A percentile compares a stretch with the other conserved stretches of the same genome.
These are phyloP conservation scores for Euura lappo DNA, from an alignment of 1,140 invertebrate genomes.

Conservation along the genomic window DNA sequence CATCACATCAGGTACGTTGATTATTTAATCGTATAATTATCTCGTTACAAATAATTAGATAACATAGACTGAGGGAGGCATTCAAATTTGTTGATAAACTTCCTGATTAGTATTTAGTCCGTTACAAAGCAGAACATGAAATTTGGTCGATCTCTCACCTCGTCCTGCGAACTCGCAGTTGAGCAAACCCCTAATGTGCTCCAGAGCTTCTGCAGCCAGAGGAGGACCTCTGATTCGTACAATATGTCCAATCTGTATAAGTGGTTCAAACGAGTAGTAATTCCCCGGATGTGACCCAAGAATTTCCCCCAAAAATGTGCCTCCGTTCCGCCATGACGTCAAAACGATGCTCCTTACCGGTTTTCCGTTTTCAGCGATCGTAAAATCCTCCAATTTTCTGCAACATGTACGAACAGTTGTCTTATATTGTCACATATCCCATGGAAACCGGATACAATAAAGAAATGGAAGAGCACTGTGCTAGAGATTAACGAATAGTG, in stretches of 20 bases:
- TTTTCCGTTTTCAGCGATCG: slow-evolving; percentile 70
- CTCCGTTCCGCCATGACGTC: slow-evolving; percentile 85
- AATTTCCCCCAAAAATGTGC: slow-evolving; percentile 86
- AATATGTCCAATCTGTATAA: slow-evolving; percentile 82
- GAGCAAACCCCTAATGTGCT: slow-evolving; percentile 72
- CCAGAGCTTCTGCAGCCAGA: slow-evolving; percentile 68
- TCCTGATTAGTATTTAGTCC: too few relatives aligned
- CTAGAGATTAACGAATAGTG: too few relatives aligned
- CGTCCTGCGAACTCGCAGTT: slow-evolving; percentile 70
- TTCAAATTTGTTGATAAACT: too few relatives aligned
- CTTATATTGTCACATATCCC: slow-evolving; percentile 9
- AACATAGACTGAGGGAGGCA: neutral
- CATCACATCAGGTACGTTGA: neutral
- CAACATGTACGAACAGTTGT: slow-evolving; percentile 6
- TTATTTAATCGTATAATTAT: neutral
- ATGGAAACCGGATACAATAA: slow-evolving; percentile 11
- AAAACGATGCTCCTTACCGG: slow-evolving; percentile 78
- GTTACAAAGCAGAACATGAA: too few relatives aligned
- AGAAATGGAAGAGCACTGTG: neutral
- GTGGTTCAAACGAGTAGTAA: slow-evolving; percentile 88
- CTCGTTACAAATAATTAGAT: neutral
- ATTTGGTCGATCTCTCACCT: neutral
- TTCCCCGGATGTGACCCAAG: slow-evolving; percentile 83
- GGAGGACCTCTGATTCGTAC: slow-evolving; percentile 77
- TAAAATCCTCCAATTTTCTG: slow-evolving; percentile 68